A percentile compares a stretch with the other conserved stretches of the same genome.
These are phyloP conservation scores for Aphaenogaster ashmeadi DNA, from an alignment of 1,140 invertebrate genomes.

Conservation along the genomic window DNA sequence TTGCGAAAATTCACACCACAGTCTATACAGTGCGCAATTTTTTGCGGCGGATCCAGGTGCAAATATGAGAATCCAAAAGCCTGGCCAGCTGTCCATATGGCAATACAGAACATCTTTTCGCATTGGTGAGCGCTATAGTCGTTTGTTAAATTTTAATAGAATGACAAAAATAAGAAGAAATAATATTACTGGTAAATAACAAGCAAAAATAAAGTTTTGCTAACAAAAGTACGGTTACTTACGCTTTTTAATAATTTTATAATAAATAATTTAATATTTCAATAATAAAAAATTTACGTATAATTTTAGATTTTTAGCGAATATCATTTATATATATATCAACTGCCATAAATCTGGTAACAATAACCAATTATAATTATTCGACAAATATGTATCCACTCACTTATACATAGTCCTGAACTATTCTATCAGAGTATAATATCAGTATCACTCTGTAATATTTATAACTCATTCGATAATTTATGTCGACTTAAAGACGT, in stretches of 20 bases:
- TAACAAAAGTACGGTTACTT: not conserved
- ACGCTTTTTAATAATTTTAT: not conserved
- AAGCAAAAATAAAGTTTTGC: not conserved
- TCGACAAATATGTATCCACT: not conserved
- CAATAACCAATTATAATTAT: not conserved
- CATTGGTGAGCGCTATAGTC: constrained; percentile 90
- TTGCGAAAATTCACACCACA: constrained; percentile 89
- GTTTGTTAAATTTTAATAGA: constrained; percentile 4
- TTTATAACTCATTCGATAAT: constrained; percentile 16
- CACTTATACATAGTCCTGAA: not conserved
- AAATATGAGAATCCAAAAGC: constrained; percentile 92
- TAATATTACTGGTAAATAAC: not conserved
- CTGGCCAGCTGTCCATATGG: constrained; percentile 90
- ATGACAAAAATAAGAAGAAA: not conserved
- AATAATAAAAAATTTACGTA: not conserved
- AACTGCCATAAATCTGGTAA: not conserved
- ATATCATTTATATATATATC: not conserved
- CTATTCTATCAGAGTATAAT: constrained; percentile 10
- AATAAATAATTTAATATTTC: not conserved
- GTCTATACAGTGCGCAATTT: constrained; percentile 92
- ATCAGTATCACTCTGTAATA: not conserved
- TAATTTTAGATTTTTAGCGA: not conserved
- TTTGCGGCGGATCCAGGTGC: constrained; percentile 94
- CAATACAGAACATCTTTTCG: constrained; percentile 93
- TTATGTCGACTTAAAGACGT: not conserved